Conservation (phyloP, 2,888 invertebrate genomes). For the Oligia strigilis region DNA sequence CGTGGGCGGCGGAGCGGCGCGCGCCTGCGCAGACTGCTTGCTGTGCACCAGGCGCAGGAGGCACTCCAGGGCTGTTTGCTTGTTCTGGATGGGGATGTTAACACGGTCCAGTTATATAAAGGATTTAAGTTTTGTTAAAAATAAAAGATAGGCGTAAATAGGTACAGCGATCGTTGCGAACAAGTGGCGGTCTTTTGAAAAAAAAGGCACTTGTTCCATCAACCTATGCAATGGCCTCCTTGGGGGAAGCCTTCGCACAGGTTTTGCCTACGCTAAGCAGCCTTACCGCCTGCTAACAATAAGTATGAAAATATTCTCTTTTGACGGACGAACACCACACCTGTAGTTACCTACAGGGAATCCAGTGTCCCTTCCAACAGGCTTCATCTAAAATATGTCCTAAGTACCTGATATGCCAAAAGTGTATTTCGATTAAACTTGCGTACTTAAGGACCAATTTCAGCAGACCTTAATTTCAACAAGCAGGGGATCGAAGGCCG, state of each 20-base stretch:
- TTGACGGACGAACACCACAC: neutral
- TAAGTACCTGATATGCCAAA: neutral
- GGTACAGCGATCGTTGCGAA: neutral
- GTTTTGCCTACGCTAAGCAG: neutral
- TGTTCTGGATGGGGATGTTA: slow-evolving; percentile 68
- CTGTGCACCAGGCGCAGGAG: slow-evolving; percentile 80
- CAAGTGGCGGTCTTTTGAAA: too few relatives aligned
- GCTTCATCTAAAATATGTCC: neutral
- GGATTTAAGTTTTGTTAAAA: too few relatives aligned
- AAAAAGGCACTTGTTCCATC: too few relatives aligned
- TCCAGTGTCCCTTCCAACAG: neutral
- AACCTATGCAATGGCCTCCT: too few relatives aligned
- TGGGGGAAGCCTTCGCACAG: too few relatives aligned
- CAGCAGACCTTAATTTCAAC: slow-evolving; percentile 81
- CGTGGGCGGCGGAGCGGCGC: slow-evolving; percentile 66
- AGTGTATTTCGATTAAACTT: neutral
- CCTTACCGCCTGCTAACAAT: neutral
- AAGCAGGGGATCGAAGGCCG: slow-evolving; percentile 81
- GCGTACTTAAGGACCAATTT: neutral
- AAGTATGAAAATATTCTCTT: neutral
- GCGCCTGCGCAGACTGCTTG: slow-evolving; percentile 72
- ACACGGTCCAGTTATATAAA: neutral
- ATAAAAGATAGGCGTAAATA: neutral
- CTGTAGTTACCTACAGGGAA: neutral
- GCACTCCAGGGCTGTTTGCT: slow-evolving; percentile 83